Evolutionary conservation across 2,797 vertebrate species (phyloP), one percentile per base, ranked within the genome.

Genomic region (Lagorchestes hirsutus): DNA sequence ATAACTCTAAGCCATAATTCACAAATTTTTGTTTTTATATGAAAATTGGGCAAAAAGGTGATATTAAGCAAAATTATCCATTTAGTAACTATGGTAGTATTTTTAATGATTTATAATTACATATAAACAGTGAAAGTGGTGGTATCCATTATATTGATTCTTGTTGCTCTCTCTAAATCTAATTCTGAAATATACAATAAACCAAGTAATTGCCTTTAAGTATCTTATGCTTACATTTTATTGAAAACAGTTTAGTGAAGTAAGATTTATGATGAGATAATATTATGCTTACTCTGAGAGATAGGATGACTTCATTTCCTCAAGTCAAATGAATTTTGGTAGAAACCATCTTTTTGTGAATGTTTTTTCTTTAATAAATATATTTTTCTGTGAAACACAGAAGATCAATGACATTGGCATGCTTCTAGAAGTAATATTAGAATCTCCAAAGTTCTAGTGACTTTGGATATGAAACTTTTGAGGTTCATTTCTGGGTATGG

Each of bases 21-120:
- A 95, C 94, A 96, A 98, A 91, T 91, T 95, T 97, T 97, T 95
- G 93, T 98, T 97, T 96, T 54, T 96, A 91, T 67, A 97, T 96
- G 56, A 97, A 57, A 54, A 46, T 54, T 96, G 94, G 93, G 90
- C 57, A 96, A 57, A 54, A 97, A 96, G 93, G 55, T 55, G 95
- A 95, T n/a, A 92, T 91, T 94, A 94, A 92, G 50, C 46, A 82
- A 95, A 54, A 94, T 96, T 97, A 96, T 57, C 95, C 95, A 22
- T 96, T 95, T 92, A 95, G 54, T 96, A 90, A 67, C 50, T 22
- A 56, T 92, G 90, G 55, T 27, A 28, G 93, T 91, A 97, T 91
- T 95, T 91, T 91, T 59, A 96, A 56, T 90, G 91, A 90, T 92
- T 90, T 93, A 46, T 40, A 95, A 9, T 95, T 92, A 8, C 24